These are phyloP conservation scores for Xanthorhoe spadicearia DNA, from an alignment of 2,888 invertebrate species.

Conservation along the genomic window DNA sequence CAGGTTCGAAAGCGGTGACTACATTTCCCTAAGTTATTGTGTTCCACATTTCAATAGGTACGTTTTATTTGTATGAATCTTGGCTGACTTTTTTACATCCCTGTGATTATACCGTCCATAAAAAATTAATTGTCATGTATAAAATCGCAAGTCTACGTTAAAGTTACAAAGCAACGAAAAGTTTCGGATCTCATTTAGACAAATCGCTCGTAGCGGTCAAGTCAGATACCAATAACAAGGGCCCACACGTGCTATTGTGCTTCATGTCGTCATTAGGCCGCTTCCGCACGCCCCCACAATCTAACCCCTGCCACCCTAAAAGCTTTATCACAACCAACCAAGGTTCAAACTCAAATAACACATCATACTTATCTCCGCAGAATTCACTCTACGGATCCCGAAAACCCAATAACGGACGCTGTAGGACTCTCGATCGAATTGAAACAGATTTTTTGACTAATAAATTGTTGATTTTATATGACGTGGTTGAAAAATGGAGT, in stretches of 20 bases:
- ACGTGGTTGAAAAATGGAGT: conserved; percentile 42
- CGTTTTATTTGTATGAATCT: too few relatives aligned
- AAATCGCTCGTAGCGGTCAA: conserved; percentile 84
- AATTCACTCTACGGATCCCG: conserved; percentile 56
- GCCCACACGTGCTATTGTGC: conserved; percentile 79
- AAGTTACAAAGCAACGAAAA: conserved; percentile 75
- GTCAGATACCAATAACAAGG: conserved; percentile 84
- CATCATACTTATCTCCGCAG: conserved; percentile 42
- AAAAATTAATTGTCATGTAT: conserved; percentile 29
- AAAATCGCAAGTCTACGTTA: conserved; percentile 48
- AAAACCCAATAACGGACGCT: conserved; percentile 69
- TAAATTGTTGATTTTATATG: conserved; percentile 59
- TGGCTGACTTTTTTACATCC: too few relatives aligned
- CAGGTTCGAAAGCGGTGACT: too few relatives aligned
- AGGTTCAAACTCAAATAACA: conserved; percentile 51
- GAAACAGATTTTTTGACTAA: conserved; percentile 65
- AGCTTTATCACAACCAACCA: conserved; percentile 53
- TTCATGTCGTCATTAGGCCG: conserved; percentile 80
- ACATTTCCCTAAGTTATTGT: too few relatives aligned
- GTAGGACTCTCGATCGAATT: conserved; percentile 67
- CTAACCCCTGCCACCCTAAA: conserved; percentile 47
- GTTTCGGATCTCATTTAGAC: conserved; percentile 84
- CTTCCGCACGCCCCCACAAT: conserved; percentile 68
- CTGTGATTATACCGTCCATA: background rate
- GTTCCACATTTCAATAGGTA: too few relatives aligned